Percentiles rank a stretch among this genome's conserved stretches.
phyloP scores from a whole-genome alignment of 2,888 invertebrate species.

The Eristalis arbustorum region DNA sequence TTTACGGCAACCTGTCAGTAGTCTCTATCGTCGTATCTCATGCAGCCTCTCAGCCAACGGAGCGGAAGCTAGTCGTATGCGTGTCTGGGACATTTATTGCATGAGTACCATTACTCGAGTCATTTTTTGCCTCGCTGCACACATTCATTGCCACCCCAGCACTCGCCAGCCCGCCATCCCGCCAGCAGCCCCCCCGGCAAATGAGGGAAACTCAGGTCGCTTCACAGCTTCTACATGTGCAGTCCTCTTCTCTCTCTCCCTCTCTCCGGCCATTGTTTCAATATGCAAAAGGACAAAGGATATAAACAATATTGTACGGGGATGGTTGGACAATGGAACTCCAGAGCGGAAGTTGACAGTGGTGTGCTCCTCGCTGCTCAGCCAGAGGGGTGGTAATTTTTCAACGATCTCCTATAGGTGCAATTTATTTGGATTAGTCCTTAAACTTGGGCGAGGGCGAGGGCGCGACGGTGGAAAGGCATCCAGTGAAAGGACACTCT shows the following conservation, averaged over 20 bases:
- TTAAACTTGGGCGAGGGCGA: slow-evolving; percentile 19
- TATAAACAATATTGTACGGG: slow-evolving; percentile 28
- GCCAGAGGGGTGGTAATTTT: slow-evolving; percentile 37
- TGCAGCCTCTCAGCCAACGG: slow-evolving; percentile 9
- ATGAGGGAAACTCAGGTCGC: slow-evolving; percentile 33
- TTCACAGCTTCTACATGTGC: not conserved
- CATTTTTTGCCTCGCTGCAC: slow-evolving; percentile 42
- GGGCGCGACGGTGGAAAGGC: slow-evolving; percentile 2
- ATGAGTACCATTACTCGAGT: slow-evolving; percentile 52
- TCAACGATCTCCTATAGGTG: slow-evolving; percentile 66
- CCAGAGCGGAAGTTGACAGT: not conserved
- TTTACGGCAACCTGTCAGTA: slow-evolving; percentile 45
- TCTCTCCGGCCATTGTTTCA: slow-evolving; percentile 42
- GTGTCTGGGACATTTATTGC: slow-evolving; percentile 63
- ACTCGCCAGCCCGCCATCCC: not conserved
- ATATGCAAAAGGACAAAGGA: slow-evolving; percentile 38
- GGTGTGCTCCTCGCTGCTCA: not conserved
- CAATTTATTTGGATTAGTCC: slow-evolving; percentile 68
- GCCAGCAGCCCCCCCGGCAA: not conserved
- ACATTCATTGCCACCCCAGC: not conserved
- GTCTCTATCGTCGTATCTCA: slow-evolving; percentile 3
- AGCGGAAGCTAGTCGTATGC: slow-evolving; percentile 62
- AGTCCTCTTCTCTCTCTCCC: not conserved
- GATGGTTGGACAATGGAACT: slow-evolving; percentile 7
- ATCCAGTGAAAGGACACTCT: slow-evolving; percentile 29